phyloP scores from a whole-genome alignment of 2,888 invertebrate species.

The Lucinisca nassula region DNA sequence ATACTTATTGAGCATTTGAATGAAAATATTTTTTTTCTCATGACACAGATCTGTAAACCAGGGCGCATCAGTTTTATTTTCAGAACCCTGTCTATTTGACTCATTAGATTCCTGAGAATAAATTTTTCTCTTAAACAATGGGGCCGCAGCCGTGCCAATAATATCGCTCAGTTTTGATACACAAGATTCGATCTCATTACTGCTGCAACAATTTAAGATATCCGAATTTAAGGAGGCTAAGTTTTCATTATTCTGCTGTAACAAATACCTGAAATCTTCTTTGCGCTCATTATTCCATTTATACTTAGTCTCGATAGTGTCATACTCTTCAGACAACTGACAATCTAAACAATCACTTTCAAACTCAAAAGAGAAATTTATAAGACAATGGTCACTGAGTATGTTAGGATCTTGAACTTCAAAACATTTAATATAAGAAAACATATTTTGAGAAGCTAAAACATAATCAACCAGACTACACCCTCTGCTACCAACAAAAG shows the following conservation, averaged over 20 bases:
- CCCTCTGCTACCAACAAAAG: conserved; percentile 15
- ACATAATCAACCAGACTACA: conserved; percentile 34
- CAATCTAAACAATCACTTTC: background rate
- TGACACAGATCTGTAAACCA: conserved; percentile 33
- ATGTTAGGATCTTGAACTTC: conserved; percentile 26
- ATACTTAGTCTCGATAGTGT: background rate
- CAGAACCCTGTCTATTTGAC: background rate
- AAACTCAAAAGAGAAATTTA: conserved; percentile 3
- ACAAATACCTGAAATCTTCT: background rate
- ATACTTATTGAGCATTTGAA: background rate
- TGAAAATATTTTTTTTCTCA: background rate
- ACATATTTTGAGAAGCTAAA: conserved; percentile 18
- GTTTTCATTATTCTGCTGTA: background rate
- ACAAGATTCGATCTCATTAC: background rate
- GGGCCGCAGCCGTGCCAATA: background rate
- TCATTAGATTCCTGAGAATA: background rate
- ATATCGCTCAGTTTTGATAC: background rate
- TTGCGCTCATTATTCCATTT: conserved; percentile 11
- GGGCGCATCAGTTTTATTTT: background rate
- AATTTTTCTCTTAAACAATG: background rate
- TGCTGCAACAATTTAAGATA: background rate
- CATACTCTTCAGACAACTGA: background rate
- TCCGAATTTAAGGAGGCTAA: background rate
- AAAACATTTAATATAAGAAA: conserved; percentile 2
- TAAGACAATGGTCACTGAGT: conserved; percentile 25